Percentiles rank a stretch among this genome's conserved stretches.
phyloP scores from a whole-genome alignment of 2,888 invertebrate genomes.

The Eumacrocentrus americanus region DNA sequence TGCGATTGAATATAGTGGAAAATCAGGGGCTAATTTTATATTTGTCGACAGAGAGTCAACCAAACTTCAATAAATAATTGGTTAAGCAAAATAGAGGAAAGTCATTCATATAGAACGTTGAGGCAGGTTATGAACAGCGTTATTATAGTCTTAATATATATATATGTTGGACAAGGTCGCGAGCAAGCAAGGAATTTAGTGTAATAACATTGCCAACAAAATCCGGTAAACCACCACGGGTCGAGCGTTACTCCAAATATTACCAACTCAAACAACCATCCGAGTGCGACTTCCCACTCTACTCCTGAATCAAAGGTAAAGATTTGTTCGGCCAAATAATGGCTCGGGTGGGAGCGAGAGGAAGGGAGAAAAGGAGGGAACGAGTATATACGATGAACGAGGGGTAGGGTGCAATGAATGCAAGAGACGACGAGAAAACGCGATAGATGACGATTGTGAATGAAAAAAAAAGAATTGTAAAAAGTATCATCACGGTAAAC shows the following conservation, averaged over 20 bases:
- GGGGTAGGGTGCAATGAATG: no score
- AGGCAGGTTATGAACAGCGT: slow-evolving; percentile 22
- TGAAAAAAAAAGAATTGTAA: no score
- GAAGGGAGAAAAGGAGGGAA: slow-evolving; percentile 16
- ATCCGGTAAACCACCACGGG: slow-evolving; percentile 52
- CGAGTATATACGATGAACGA: slow-evolving; percentile 8
- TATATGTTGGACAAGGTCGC: slow-evolving; percentile 35
- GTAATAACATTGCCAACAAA: slow-evolving; percentile 54
- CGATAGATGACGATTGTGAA: no score
- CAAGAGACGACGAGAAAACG: no score
- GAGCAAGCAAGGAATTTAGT: slow-evolving; percentile 38
- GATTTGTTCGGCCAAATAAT: slow-evolving; percentile 56
- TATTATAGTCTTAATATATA: slow-evolving; percentile 8
- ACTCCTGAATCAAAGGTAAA: slow-evolving; percentile 52
- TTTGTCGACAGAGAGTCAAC: neutral
- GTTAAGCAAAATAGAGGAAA: neutral
- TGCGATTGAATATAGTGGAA: slow-evolving; percentile 17
- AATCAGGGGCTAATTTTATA: slow-evolving; percentile 19
- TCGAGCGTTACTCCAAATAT: slow-evolving; percentile 55
- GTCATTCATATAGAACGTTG: slow-evolving; percentile 13
- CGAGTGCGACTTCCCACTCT: slow-evolving; percentile 43
- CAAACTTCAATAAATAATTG: neutral
- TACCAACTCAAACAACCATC: slow-evolving; percentile 53
- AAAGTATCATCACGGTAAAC: no score
- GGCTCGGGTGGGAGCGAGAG: slow-evolving; percentile 42